Base-by-base conservation (phyloP, 2,888 invertebrate genomes). In the Desoria tigrina region DNA sequence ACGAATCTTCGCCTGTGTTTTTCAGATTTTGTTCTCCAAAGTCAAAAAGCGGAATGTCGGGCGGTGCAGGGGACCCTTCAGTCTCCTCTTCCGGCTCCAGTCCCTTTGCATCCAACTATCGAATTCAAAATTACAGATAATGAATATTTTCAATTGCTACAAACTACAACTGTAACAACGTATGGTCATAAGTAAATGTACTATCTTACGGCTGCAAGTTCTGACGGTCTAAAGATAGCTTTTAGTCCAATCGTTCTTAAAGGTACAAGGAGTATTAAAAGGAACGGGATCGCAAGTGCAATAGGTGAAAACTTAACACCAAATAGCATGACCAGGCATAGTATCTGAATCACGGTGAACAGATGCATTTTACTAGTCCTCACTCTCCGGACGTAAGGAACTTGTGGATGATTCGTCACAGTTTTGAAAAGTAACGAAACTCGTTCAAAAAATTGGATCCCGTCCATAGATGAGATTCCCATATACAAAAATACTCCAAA, bases 401-500 rank as follows among this genome's bases (percentile, higher is more conserved):
- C 87, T 76, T 90, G 89, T 2, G 96, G 94, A 81, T 96, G 94
- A 81, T 98, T 94, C 81, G 97, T 97, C 9, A 91, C 91, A 0
- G 97, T 97, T 87, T 94, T 93, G 79, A 97, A 88, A 75, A 95
- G 86, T 55, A 98, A 84, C 76, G 90, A 87, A 74, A 91, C 83
- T 65, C 98, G 85, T 77, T 96, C 93, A 81, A 95, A 92, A 79
- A 98, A 87, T 81, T 97, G 95, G 24, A 97, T 94, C 67, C 95
- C 95, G 77, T 89, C 90, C 77, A 94, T 90, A 4, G 95, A 94
- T 0, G 95, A 93, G 71, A 96, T 88, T 61, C 98, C 98, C 79
- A 79, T 79, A 82, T 94, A 95, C 21, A 98, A 86, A 83, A 99
- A 98, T 28, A 98, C 93, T 24, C 98, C 98, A 79, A 97, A 94